phyloP scores from a whole-genome alignment of 64 coral and sea anemone genomes.

The Dendronephthya gigantea region DNA sequence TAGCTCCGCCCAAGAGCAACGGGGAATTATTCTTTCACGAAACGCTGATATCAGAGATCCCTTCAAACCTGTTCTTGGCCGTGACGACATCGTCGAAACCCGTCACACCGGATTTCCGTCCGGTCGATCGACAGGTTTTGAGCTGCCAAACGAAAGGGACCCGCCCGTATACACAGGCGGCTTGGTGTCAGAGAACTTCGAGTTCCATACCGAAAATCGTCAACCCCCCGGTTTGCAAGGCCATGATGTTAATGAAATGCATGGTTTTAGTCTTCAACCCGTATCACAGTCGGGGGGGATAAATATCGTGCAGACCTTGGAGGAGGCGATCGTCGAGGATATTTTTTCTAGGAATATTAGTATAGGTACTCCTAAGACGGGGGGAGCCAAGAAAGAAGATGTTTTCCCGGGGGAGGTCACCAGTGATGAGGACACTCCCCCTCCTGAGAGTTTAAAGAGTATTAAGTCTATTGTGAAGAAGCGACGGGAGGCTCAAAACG shows the following conservation, averaged over 20 bases:
- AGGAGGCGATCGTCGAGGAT: not conserved
- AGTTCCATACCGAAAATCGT: not conserved
- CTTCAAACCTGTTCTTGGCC: not conserved
- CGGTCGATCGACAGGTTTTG: not conserved
- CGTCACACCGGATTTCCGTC: not conserved
- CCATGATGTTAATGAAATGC: not conserved
- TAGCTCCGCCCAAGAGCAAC: not conserved
- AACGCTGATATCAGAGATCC: not conserved
- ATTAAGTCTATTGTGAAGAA: conserved; percentile 67
- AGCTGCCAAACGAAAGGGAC: not conserved
- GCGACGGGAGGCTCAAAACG: conserved; percentile 26
- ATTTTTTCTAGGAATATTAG: not conserved
- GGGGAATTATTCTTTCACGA: not conserved
- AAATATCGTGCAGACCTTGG: conserved; percentile 40
- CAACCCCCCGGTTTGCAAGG: not conserved
- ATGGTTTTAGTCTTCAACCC: conserved; percentile 62
- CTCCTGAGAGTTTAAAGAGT: conserved; percentile 68
- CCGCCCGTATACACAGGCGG: not conserved
- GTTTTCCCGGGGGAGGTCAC: conserved; percentile 8
- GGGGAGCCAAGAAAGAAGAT: not conserved
- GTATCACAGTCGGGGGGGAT: not conserved
- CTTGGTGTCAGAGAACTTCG: not conserved
- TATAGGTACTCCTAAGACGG: not conserved
- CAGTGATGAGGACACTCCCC: conserved; percentile 70
- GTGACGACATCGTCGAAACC: not conserved